Base-by-base conservation (phyloP, 1,140 invertebrate genomes). In the Atta texana region DNA sequence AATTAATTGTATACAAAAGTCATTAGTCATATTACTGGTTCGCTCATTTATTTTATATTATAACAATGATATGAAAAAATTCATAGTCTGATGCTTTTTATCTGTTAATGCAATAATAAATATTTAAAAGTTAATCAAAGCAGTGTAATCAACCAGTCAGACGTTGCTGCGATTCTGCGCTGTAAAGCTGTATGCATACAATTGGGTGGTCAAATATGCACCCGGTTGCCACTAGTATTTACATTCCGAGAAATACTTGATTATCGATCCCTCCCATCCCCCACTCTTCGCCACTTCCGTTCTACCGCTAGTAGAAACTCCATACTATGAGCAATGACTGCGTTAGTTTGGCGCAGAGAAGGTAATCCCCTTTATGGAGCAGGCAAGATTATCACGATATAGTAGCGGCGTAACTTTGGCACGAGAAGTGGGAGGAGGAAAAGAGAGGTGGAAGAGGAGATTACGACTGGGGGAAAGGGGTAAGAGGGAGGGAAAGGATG, bases 191-290 rank as follows among this genome's bases (percentile, higher is more conserved):
- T 55, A 69, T 84, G 59, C 55, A 72, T 71, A 63, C 87, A 77
- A 85, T 87, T 81, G 80, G 75, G 76, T 76, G 64, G 75, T 86
- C 53, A 88, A 90, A 90, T 90, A 87, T 88, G 76, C 51, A 89
- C 76, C 72, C 78, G 78, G 64, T 80, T 91, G 80, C 68, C 39
- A 39, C 64, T 64, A 24, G 80, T 84, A 90, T 89, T 88, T 84
- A 75, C 87, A 87, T 90, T 85, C 59, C 86, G 39, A 55, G 57
- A 78, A 89, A 88, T 84, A 90, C 90, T 90, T 91, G 89, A 91
- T 69, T 91, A 91, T 91, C 85, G 90, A 91, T 91, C 78, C 66
- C 59, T 84, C 69, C 57, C 69, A 53, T 76, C 77, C 66, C 51
- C 84, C 86, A 84, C 89, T 81, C 74, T 39, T 7, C 63, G 72